A percentile compares a stretch with the other conserved stretches of the same genome.
Evolutionary conservation across 2,888 invertebrate genomes (phyloP).

Genomic region (Phaonia tiefii): DNA sequence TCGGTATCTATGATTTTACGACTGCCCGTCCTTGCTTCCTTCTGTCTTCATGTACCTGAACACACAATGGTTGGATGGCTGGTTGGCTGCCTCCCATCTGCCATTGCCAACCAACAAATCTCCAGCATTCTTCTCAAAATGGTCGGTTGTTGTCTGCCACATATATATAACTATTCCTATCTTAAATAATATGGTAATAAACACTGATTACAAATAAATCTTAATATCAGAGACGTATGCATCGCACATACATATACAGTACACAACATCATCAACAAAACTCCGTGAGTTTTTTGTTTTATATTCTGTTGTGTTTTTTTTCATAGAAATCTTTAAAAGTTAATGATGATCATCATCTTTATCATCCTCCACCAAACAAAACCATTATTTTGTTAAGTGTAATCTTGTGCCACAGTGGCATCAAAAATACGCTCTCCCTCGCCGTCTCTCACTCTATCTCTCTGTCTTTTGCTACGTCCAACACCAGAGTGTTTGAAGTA

Average conservation of each 20-base stretch:
- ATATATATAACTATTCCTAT: conserved; percentile 38
- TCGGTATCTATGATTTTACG: no score
- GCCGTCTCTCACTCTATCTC: no score
- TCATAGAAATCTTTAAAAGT: background rate
- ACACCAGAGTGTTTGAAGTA: conserved; percentile 56
- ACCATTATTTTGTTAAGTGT: background rate
- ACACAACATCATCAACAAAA: background rate
- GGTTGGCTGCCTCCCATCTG: no score
- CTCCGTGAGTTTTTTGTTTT: background rate
- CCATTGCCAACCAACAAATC: background rate
- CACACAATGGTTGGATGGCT: no score
- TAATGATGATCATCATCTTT: conserved; percentile 16
- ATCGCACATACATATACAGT: background rate
- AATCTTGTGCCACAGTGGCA: background rate
- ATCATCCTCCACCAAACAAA: background rate
- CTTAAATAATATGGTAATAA: conserved; percentile 68
- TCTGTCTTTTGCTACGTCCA: background rate
- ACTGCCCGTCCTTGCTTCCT: no score
- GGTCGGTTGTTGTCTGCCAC: background rate
- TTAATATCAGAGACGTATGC: conserved; percentile 57
- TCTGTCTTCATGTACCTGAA: no score
- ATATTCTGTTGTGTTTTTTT: background rate
- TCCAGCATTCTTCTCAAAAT: background rate
- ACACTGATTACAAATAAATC: conserved; percentile 67
- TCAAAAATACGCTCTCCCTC: no score